These are phyloP conservation scores for Shinisaurus crocodilurus DNA, from an alignment of 2,113 vertebrate species.

Conservation along the genomic window DNA sequence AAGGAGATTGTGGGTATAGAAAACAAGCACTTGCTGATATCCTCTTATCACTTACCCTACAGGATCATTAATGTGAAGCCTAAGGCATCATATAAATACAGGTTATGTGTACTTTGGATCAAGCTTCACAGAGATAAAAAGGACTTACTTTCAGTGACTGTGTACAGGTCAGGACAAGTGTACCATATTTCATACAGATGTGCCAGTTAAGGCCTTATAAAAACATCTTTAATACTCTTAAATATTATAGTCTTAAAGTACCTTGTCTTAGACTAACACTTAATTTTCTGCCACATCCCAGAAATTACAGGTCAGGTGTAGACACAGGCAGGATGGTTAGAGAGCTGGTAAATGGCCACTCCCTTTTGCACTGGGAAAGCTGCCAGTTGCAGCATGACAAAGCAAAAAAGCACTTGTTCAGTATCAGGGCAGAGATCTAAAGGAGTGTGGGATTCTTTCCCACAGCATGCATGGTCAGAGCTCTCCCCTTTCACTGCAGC, in stretches of 20 bases:
- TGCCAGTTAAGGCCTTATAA: not conserved
- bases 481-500: not conserved
- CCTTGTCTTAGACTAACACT: not conserved
- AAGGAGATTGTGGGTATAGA: not conserved
- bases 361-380: not conserved
- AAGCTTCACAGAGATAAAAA: not conserved
- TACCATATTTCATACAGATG: not conserved
- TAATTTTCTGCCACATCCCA: not conserved
- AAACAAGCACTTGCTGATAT: not conserved
- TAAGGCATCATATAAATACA: not conserved
- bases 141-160: not conserved
- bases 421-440: not conserved
- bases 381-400: slow-evolving; percentile 8
- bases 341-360: not conserved
- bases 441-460: not conserved
- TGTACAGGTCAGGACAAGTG: not conserved
- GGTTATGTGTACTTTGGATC: not conserved
- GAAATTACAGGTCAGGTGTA: not conserved
- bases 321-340: not conserved
- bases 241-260: not conserved
- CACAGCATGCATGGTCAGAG: not conserved
- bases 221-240: not conserved
- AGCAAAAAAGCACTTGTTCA: not conserved
- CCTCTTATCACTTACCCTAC: not conserved
- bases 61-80: not conserved